Conservation (phyloP, 2,888 invertebrate genomes). For the Ormyrus nitidulus region DNA sequence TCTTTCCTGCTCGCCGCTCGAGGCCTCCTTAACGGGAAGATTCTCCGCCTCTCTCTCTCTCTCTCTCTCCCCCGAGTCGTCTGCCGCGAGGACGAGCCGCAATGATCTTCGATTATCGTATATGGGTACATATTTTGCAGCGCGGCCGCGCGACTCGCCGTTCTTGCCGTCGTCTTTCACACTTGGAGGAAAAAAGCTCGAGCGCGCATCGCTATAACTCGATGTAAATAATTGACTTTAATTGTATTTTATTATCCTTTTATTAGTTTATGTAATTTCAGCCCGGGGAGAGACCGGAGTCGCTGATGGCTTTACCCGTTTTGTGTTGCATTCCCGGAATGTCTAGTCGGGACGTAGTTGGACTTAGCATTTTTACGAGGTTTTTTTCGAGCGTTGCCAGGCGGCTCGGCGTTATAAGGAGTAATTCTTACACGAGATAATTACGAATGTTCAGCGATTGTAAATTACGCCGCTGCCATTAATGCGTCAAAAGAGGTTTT, state of each 20-base stretch:
- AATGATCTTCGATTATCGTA: conserved; percentile 55
- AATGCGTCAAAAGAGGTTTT: neutral
- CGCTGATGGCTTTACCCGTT: conserved; percentile 13
- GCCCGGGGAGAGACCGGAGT: neutral
- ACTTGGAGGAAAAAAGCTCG: conserved; percentile 35
- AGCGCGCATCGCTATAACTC: conserved; percentile 41
- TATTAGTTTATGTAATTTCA: conserved; percentile 50
- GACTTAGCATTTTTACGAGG: conserved; percentile 18
- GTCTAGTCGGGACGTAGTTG: conserved; percentile 8
- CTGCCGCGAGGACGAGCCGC: neutral
- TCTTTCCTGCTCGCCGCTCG: conserved; percentile 55
- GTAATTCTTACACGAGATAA: conserved; percentile 31
- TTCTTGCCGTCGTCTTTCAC: conserved; percentile 38
- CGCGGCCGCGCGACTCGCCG: neutral
- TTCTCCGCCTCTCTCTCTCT: neutral
- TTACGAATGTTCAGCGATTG: conserved; percentile 31
- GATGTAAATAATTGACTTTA: conserved; percentile 54
- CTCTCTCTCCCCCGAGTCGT: neutral
- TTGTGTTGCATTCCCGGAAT: conserved; percentile 32
- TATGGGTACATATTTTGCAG: conserved; percentile 47
- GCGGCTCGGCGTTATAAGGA: conserved; percentile 18
- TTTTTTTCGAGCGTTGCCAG: conserved; percentile 27
- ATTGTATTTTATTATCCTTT: conserved; percentile 55
- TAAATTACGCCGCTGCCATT: conserved; percentile 22
- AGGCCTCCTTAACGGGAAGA: conserved; percentile 48